Evolutionary conservation across 2,888 invertebrate species (phyloP).

Genomic region (Ichneumoninae sp.): DNA sequence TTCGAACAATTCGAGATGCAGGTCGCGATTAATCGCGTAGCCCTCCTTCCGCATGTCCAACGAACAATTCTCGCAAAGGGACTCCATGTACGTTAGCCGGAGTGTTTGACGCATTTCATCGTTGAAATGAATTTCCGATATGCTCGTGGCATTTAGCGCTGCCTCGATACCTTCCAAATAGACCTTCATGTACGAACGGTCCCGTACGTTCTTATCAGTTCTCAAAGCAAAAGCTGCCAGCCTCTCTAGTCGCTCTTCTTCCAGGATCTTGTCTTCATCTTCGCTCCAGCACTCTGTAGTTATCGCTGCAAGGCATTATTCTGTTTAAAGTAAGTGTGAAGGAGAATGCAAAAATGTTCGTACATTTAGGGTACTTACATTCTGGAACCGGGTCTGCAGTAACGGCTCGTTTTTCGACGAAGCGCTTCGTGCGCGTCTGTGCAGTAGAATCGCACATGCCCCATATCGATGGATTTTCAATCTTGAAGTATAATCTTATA

Average conservation of each 20-base stretch:
- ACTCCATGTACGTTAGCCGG: neutral
- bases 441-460: neutral
- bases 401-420: neutral
- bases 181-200: neutral
- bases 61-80: neutral
- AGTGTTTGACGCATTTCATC: neutral
- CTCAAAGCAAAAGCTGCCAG: neutral
- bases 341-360: neutral
- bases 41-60: neutral
- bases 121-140: neutral
- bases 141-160: neutral
- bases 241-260: neutral
- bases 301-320: neutral
- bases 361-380: neutral
- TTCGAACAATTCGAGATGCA: neutral
- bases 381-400: neutral
- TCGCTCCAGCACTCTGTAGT: neutral
- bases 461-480: neutral
- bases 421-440: neutral
- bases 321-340: neutral
- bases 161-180: neutral
- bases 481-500: conserved; percentile 30
- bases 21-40: conserved; percentile 22
- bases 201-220: neutral
- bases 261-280: neutral